phyloP scores from a whole-genome alignment of 53 echinoderm and acorn worm genomes.

The Crossaster papposus region DNA sequence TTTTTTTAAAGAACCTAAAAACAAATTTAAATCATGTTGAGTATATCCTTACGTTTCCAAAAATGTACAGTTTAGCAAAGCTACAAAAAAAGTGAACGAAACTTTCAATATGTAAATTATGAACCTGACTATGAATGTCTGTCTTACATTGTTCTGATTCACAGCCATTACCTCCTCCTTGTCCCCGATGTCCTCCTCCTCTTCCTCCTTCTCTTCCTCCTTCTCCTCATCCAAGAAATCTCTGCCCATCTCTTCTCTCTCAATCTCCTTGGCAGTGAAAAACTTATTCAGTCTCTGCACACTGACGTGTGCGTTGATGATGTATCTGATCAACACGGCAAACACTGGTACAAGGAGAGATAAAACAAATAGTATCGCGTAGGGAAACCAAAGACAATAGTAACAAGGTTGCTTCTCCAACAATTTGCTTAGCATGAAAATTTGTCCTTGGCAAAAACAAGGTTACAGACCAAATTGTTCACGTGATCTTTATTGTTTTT shows the following conservation, averaged over 20 bases:
- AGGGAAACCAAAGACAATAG: too few species aligned
- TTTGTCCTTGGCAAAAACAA: too few species aligned
- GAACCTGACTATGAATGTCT: background rate
- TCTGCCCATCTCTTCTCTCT: background rate
- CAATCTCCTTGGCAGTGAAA: constrained; percentile 52
- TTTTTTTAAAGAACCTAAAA: too few species aligned
- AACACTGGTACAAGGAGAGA: constrained; percentile 25
- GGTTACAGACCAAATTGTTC: too few species aligned
- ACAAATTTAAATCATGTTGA: too few species aligned
- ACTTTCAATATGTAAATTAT: too few species aligned
- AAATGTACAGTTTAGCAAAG: background rate
- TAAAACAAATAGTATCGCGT: too few species aligned
- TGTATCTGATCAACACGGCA: background rate
- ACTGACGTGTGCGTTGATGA: constrained; percentile 46
- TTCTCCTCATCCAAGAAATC: background rate
- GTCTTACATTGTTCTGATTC: background rate
- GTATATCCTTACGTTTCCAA: too few species aligned
- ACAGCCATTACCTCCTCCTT: background rate
- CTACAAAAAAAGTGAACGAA: too few species aligned
- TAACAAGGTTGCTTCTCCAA: too few species aligned
- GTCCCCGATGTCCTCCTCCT: background rate
- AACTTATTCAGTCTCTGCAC: constrained; percentile 41
- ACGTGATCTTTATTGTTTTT: too few species aligned
- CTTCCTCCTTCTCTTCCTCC: background rate
- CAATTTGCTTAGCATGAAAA: too few species aligned